Conservation (phyloP, 2,113 vertebrate genomes). For the Archocentrus centrarchus region DNA sequence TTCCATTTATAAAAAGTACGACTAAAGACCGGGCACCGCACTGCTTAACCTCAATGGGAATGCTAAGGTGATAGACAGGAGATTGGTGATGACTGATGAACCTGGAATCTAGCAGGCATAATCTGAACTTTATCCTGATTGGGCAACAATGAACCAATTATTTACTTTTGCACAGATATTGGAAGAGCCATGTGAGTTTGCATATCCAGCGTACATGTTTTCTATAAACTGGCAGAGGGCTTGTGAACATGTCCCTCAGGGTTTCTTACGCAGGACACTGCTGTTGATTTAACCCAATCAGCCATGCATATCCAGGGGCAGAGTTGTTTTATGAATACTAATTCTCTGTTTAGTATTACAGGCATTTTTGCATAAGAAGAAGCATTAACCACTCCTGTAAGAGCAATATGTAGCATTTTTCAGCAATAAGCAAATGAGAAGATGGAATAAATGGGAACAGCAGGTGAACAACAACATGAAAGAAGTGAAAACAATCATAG, state of each 20-base stretch:
- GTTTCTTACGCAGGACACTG: not conserved
- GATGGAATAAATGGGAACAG: not conserved
- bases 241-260: slow-evolving; percentile 14
- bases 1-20: not conserved
- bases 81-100: slow-evolving; percentile 2
- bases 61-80: not conserved
- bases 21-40: not conserved
- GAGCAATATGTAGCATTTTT: not conserved
- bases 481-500: not conserved
- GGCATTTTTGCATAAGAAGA: not conserved
- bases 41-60: not conserved
- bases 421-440: not conserved
- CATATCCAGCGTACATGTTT: not conserved
- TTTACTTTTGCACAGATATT: not conserved
- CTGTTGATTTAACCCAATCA: not conserved
- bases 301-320: slow-evolving; percentile 2
- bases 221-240: slow-evolving; percentile 1
- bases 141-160: not conserved
- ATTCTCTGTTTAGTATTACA: slow-evolving; percentile 15
- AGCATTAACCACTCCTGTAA: not conserved
- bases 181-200: not conserved
- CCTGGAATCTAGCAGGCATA: not conserved
- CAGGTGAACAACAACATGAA: not conserved
- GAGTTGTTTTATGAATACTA: slow-evolving; percentile 2
- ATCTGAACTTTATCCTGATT: not conserved